Evolutionary conservation across 2,797 vertebrate species (phyloP), one percentile per base, ranked within the genome.

Genomic region (Pelochelys cantorii): DNA sequence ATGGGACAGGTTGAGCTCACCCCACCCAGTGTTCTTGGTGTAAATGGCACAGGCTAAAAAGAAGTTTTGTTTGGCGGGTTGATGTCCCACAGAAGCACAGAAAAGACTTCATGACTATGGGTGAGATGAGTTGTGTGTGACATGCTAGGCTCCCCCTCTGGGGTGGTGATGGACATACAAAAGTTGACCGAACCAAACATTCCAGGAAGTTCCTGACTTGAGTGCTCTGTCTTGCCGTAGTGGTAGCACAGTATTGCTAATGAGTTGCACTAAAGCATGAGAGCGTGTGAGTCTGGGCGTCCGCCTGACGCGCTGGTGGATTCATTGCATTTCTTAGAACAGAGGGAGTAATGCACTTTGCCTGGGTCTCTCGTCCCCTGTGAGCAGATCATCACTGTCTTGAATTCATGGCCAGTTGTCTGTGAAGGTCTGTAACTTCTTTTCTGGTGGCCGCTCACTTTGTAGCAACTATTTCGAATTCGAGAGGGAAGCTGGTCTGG

Each of bases 101-200:
- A 54, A 20, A 81, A 54, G 1, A 0, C n/a, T 13, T 57, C 22
- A 11, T n/a, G 62, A 52, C 27, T 1, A 0, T 42, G 2, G 3
- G 55, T 18, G 25, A 2, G 12, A 20, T 54, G 12, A 90, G 42
- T 86, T 56, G 2, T 55, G 4, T 1, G 3, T 60, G 7, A 12
- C 31, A n/a, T 37, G 65, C 34, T 37, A n/a, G 65, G 31, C 20
- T 22, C 17, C 18, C 5, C 2, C 31, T 31, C 62, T 68, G 17
- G 31, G 65, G 20, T 71, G n/a, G 18, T 71, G 34, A 37, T 20
- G n/a, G 52, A 31, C 0, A 0, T 18, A 9, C 3, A 0, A 2
- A 34, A 52, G 34, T 5, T 80, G 81, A n/a, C 81, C 25, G 7
- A 59, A 78, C 25, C 6, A 1, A 7, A 34, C 12, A 48, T 17